Base-by-base conservation (phyloP, 1,140 invertebrate genomes). In the Lerema accius region DNA sequence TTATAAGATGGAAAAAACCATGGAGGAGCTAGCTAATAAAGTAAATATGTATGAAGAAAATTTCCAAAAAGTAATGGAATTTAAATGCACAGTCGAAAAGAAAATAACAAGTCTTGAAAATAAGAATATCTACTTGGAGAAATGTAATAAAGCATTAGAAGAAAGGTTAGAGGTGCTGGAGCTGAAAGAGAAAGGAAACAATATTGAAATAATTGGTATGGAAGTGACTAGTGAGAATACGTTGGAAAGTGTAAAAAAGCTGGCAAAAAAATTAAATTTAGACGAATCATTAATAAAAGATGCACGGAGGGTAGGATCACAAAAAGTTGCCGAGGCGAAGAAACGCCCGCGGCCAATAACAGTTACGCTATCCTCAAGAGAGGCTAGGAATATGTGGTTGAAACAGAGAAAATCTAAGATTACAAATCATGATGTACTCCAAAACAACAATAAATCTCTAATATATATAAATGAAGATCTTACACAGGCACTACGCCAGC, bases 261-360 rank as follows among this genome's bases (percentile, higher is more conserved):
- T 63, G 6, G 50, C 42, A 4, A 19, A 48, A 1, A 55, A 55
- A 48, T 13, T 55, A 16, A 39, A 55, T 4, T 7, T 63, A 7
- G 15, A 63, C 3, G 40, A 35, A n/a, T 15, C 32, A 9, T 15
- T 23, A 11, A 39, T 63, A 5, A 37, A 60, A 55, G 23, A 63
- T 9, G 60, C 23, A 1, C 26, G 42, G 23, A 63, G 55, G 65
- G 60, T 67, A 63, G 65, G 65, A 2, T 40, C 15, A 55, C 14
- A 48, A 60, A 67, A 63, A 32, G 10, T 14, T 1, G 42, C 26
- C 1, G 55, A 56, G 0, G 39, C 23, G 13, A 51, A 51, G n/a
- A 17, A 13, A 11, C 28, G 16, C 6, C 53, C 66, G 1, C 32
- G 37, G 3, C 45, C 49, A n/a, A 16, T 68, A 5, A 4, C 61